Conservation (phyloP, 2,113 vertebrate species). For the Hippoglossus stenolepis region DNA sequence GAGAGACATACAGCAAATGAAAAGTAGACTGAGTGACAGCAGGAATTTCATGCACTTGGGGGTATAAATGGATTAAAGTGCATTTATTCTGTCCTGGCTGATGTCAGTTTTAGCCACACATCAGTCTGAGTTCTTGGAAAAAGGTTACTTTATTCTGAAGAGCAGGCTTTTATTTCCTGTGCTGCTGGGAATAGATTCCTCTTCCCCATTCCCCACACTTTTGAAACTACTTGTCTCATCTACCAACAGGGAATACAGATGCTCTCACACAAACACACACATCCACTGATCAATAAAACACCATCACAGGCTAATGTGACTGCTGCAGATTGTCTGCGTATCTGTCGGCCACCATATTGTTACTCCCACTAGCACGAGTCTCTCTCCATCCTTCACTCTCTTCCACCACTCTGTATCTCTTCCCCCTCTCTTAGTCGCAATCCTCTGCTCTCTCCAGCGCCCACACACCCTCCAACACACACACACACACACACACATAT, state of each 20-base stretch:
- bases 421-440: slow-evolving; percentile 54
- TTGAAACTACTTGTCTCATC: not conserved
- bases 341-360: slow-evolving; percentile 48
- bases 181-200: slow-evolving; percentile 2
- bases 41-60: not conserved
- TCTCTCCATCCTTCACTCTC: slow-evolving; percentile 42
- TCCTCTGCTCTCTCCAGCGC: slow-evolving; percentile 59
- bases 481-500: not conserved
- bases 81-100: slow-evolving; percentile 23
- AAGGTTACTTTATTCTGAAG: slow-evolving; percentile 6
- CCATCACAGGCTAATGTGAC: slow-evolving; percentile 2
- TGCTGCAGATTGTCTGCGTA: not conserved
- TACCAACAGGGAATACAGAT: slow-evolving; percentile 29
- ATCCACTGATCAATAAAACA: slow-evolving; percentile 37
- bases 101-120: slow-evolving; percentile 20
- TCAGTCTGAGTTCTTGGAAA: slow-evolving; percentile 22
- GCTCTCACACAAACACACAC: slow-evolving; percentile 20
- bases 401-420: slow-evolving; percentile 60
- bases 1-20: not conserved
- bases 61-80: slow-evolving; percentile 46
- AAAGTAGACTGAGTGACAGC: slow-evolving; percentile 17
- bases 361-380: slow-evolving; percentile 49
- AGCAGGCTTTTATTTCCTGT: not conserved
- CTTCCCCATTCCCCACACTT: not conserved
- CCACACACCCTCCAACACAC: slow-evolving; percentile 58